A percentile compares a stretch with the other conserved stretches of the same genome.
These are phyloP conservation scores for Silurus aristotelis DNA, from an alignment of 2,797 vertebrate genomes.

Conservation along the genomic window DNA sequence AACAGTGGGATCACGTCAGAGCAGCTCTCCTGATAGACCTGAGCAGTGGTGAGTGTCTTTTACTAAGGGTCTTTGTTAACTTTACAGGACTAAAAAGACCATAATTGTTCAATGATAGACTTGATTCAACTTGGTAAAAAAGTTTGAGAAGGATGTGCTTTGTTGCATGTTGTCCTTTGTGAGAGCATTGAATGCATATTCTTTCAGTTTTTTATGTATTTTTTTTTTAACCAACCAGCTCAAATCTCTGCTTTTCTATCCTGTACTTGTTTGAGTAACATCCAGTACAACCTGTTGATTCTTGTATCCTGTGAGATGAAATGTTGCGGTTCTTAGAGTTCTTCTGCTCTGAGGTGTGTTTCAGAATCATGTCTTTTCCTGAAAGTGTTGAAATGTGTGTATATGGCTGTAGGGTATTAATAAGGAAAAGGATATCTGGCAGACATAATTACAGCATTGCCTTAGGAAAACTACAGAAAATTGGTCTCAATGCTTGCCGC, in stretches of 20 bases:
- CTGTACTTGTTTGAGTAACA: slow-evolving; percentile 4
- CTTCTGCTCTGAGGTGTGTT: not conserved
- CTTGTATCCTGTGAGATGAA: not conserved
- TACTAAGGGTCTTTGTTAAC: not conserved
- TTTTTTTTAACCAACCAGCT: slow-evolving; percentile 2
- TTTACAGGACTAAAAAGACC: too few species aligned
- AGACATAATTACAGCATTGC: slow-evolving; percentile 17
- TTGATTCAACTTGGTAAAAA: not conserved
- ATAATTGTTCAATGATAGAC: not conserved
- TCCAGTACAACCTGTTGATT: slow-evolving; percentile 1
- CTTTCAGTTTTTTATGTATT: not conserved
- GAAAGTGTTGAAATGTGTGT: not conserved
- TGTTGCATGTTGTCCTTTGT: not conserved
- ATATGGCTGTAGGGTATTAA: not conserved
- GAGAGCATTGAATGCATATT: not conserved
- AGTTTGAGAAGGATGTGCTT: not conserved
- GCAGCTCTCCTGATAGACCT: slow-evolving; percentile 23
- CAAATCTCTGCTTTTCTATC: not conserved
- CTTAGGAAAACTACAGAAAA: slow-evolving; percentile 6
- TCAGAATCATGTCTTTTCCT: not conserved
- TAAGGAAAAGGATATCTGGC: not conserved
- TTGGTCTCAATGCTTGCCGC: slow-evolving; percentile 38
- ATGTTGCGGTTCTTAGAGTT: not conserved
- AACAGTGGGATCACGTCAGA: slow-evolving; percentile 18
- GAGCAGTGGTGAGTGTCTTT: slow-evolving; percentile 54